Evolutionary conservation across 2,113 vertebrate species (phyloP), one percentile per base, ranked within the genome.

Genomic region (Terrapene triunguis): DNA sequence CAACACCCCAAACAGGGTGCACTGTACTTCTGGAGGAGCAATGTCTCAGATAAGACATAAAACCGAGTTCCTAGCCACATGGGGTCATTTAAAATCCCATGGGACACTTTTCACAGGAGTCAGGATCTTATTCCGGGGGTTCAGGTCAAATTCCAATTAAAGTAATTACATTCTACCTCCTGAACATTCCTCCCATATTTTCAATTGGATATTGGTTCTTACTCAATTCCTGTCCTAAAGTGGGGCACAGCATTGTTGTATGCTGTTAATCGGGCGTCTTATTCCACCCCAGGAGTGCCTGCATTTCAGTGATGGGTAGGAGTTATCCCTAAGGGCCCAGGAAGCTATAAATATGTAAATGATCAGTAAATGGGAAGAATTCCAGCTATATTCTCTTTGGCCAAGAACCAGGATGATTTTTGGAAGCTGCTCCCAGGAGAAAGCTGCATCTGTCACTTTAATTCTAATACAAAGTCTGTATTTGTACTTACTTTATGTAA

Each of bases 381-480:
- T 94, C 86, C 86, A 95, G 85, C 76, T 85, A 76, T 19, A 72
- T 79, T 94, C 93, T 88, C 87, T 79, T 92, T 97, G 92, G 86
- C 82, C 50, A 82, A 87, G 76, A 95, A 90, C 87, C 95, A 96
- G 88, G 82, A 93, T 32, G n/a, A 80, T 94, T 96, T 92, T 92
- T 90, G 94, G 74, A 96, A 94, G 83, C 95, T 80, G 95, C 94
- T 97, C 92, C 94, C 88, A 96, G 96, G 95, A 96, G 93, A 94
- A 17, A 1, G 90, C 27, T 89, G 57, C 91, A 97, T 94, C 84
- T 78, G 91, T 95, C 13, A 44, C 87, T 96, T 93, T 95, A 89
- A 94, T 94, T 96, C 84, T 78, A 96, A 92, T 89, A 87, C 53
- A 51, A 79, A 88, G 8, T 89, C 5, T 84, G 90, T 94, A 88